Evolutionary conservation across 2,113 vertebrate genomes (phyloP).

Genomic region (Prinia subflava): DNA sequence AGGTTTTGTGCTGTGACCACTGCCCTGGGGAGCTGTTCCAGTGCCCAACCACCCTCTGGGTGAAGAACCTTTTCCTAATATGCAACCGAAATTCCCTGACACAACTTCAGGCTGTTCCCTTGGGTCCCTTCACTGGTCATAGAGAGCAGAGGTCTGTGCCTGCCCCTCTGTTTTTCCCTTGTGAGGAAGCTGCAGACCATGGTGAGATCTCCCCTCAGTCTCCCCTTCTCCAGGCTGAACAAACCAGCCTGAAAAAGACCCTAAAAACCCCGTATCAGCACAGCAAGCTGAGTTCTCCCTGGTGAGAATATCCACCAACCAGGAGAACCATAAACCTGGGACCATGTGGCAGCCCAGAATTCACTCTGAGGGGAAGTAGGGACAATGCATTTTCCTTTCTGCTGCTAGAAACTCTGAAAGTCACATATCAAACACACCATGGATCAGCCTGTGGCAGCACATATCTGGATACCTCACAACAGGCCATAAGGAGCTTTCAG

Average conservation of each 20-base stretch:
- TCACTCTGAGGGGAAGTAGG: background rate
- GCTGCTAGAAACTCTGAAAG: background rate
- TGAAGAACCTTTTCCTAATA: background rate
- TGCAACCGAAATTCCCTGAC: background rate
- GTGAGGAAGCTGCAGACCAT: background rate
- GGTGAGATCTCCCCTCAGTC: background rate
- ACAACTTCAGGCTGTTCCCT: background rate
- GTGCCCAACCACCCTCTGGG: background rate
- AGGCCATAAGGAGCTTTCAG: slow-evolving; percentile 27
- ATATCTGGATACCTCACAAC: background rate
- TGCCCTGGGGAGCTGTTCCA: background rate
- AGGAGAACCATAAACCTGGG: background rate
- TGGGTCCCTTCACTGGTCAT: background rate
- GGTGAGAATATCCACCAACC: background rate
- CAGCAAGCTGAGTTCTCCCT: background rate
- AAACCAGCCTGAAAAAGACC: background rate
- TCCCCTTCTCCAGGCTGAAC: background rate
- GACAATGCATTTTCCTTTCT: background rate
- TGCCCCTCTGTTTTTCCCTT: background rate
- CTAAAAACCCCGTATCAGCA: background rate
- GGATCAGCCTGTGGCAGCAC: background rate
- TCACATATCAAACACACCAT: background rate
- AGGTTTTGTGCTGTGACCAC: background rate
- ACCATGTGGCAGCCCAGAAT: background rate
- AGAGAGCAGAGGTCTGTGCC: background rate